Base-by-base conservation (phyloP, 2,113 vertebrate species). In the Cololabis saira region DNA sequence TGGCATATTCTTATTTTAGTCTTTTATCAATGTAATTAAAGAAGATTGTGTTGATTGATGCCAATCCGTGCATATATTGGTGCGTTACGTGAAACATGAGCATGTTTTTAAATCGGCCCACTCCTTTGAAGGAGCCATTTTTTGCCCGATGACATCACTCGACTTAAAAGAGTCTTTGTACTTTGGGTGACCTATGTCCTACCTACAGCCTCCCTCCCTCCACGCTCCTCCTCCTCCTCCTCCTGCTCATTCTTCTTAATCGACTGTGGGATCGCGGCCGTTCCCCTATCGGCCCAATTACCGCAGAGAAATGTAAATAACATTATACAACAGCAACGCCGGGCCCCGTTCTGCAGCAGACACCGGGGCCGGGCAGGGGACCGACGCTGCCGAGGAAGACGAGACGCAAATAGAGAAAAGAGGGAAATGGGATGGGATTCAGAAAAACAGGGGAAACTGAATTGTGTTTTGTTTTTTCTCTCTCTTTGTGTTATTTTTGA, bases 251-350 rank as follows among this genome's bases (percentile, higher is more conserved):
- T 30, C 49, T 61, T 73, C 63, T 90, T 94, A 94, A 95, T 96
- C 94, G 92, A 85, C 93, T 90, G 90, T 87, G 92, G 93, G 93
- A 96, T 94, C 94, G 73, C 68, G 91, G 93, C 93, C 78, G 90
- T 93, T 92, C 93, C 93, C 92, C 93, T 95, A 94, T 93, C 89
- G 5, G 88, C 92, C 89, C 95, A 95, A 96, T 96, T 95, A 94
- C 90, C 86, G 80, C 85, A 61, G 81, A 83, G 92, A 94, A 95
- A 95, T 94, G 93, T 82, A 89, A 95, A 93, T 91, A 93, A 90
- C 89, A 84, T 95, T 95, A 94, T 93, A 90, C 93, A 96, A 95
- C 85, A 82, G 75, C 52, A 74, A 65, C 61, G n/a, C 64, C 2
- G 24, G 54, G 59, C 66, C 69, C 58, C 60, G 2, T 17, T 50